These are phyloP conservation scores for Ormyrus pomaceus DNA, from an alignment of 2,888 invertebrate genomes.

Conservation along the genomic window DNA sequence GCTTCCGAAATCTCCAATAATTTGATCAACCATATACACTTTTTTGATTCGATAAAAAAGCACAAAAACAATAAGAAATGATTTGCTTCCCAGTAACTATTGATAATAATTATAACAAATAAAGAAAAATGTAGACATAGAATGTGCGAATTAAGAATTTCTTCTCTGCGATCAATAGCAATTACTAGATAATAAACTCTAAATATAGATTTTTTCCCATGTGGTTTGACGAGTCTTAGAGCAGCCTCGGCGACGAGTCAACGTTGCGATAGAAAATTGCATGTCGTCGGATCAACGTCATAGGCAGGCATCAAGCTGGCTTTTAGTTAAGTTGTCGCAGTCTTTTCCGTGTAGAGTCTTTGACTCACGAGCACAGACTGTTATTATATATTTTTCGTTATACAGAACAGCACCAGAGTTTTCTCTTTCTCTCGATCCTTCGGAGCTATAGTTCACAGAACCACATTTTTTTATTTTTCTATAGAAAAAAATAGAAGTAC, in stretches of 20 bases:
- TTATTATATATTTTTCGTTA: constrained; percentile 44
- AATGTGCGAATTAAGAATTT: constrained; percentile 48
- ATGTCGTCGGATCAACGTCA: constrained; percentile 53
- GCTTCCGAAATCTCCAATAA: constrained; percentile 28
- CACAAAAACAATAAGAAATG: constrained; percentile 55
- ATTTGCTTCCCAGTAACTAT: constrained; percentile 40
- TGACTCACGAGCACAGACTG: constrained; percentile 56
- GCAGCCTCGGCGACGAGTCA: constrained; percentile 56
- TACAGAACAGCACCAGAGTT: constrained; percentile 56
- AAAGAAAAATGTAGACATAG: constrained; percentile 37
- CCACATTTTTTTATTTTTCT: constrained; percentile 55
- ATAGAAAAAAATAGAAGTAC: constrained; percentile 58
- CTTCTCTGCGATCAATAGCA: constrained; percentile 33
- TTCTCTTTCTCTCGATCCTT: constrained; percentile 57
- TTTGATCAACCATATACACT: constrained; percentile 32
- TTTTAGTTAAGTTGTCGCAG: constrained; percentile 59
- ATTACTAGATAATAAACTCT: constrained; percentile 49
- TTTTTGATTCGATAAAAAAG: constrained; percentile 54
- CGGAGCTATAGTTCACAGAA: constrained; percentile 56
- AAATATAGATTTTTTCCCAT: constrained; percentile 46
- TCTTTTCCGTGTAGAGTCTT: constrained; percentile 52
- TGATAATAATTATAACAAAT: constrained; percentile 47
- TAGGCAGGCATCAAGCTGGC: constrained; percentile 75
- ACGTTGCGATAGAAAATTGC: constrained; percentile 57
- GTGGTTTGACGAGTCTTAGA: constrained; percentile 53